Evolutionary conservation across 2,113 vertebrate species (phyloP).

Genomic region (Cacatua alba): DNA sequence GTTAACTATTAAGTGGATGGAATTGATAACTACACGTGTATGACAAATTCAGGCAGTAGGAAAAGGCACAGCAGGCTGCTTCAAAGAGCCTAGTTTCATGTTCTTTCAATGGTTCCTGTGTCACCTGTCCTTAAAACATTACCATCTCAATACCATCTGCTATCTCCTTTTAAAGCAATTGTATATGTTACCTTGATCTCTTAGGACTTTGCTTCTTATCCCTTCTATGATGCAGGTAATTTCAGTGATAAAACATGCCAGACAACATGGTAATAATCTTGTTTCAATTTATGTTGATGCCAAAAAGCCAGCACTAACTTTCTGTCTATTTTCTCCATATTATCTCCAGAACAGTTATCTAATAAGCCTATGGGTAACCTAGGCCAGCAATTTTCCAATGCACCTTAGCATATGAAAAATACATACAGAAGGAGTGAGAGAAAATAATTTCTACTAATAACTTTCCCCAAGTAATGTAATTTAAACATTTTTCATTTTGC

Average conservation of each 20-base stretch:
- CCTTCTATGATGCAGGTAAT: neutral
- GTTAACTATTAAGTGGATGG: neutral
- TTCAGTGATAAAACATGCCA: neutral
- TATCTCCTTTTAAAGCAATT: neutral
- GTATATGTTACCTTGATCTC: neutral
- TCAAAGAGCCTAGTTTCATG: neutral
- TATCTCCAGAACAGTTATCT: neutral
- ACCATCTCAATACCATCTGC: neutral
- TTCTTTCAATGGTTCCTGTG: neutral
- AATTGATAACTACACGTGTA: neutral
- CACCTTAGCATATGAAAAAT: neutral
- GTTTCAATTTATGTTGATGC: neutral
- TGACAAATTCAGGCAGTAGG: neutral
- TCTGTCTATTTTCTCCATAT: neutral
- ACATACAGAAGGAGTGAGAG: accelerated
- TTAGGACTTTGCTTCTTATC: neutral
- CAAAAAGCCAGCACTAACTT: neutral
- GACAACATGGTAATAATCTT: neutral
- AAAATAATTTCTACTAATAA: neutral
- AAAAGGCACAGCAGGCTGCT: neutral
- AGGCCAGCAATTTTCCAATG: neutral
- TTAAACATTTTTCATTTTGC: neutral
- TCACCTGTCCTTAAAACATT: neutral
- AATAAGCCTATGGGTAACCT: neutral
- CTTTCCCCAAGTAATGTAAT: accelerated